Percentiles rank a stretch among this genome's conserved stretches.
phyloP scores from a whole-genome alignment of 2,113 vertebrate genomes.

The Falco punctatus region DNA sequence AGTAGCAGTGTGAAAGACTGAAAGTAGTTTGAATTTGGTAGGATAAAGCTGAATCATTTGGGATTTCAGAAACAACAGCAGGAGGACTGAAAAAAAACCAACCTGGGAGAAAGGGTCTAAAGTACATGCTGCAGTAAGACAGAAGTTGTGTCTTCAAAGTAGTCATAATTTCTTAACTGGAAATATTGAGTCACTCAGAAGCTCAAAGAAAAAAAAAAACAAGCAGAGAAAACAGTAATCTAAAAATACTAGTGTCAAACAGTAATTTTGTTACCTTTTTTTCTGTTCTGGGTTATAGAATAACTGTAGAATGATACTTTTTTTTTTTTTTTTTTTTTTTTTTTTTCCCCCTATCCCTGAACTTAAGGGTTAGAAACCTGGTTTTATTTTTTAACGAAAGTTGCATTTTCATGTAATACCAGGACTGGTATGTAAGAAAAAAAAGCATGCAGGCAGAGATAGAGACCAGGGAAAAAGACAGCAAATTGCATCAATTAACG shows the following conservation, averaged over 20 bases:
- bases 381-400: not conserved
- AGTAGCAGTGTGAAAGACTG: accelerated
- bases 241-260: not conserved
- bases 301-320: not conserved
- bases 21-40: not conserved
- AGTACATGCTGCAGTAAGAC: not conserved
- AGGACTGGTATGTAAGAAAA: not conserved
- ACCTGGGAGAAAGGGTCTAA: not conserved
- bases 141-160: not conserved
- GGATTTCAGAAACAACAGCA: not conserved
- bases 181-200: not conserved
- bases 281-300: not conserved
- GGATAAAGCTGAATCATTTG: not conserved
- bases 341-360: not conserved
- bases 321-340: not conserved
- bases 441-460: not conserved
- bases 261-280: not conserved
- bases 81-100: not conserved
- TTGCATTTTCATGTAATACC: not conserved
- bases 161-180: not conserved
- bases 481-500: not conserved
- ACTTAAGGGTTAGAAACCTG: not conserved
- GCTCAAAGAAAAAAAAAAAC: not conserved
- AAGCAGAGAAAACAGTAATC: not conserved
- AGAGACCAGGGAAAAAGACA: not conserved